Percentiles rank a stretch among this genome's conserved stretches.
phyloP scores from a whole-genome alignment of 2,888 invertebrate genomes.

The Hyppa rectilinea region DNA sequence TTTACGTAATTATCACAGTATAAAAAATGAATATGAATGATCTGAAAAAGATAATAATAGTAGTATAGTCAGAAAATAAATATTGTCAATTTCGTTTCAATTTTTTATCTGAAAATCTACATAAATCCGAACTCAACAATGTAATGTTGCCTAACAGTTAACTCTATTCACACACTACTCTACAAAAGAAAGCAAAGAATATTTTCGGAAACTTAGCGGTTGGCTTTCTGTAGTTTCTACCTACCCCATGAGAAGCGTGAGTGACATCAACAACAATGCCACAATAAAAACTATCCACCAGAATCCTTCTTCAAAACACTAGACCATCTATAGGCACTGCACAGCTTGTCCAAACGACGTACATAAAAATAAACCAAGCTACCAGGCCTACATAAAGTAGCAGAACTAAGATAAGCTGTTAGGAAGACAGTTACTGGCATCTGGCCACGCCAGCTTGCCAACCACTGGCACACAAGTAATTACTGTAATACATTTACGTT shows the following conservation, averaged over 20 bases:
- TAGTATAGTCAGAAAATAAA: too few relatives aligned
- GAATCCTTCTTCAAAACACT: slow-evolving; percentile 26
- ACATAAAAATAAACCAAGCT: slow-evolving; percentile 48
- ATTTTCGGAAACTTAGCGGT: not conserved
- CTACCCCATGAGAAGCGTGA: too few relatives aligned
- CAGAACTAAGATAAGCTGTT: slow-evolving; percentile 69
- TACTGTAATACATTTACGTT: slow-evolving; percentile 61
- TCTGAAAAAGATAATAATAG: not conserved
- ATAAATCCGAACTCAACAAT: not conserved
- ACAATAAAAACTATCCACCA: slow-evolving; percentile 14
- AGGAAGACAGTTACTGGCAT: slow-evolving; percentile 69
- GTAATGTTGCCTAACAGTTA: not conserved
- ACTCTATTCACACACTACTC: not conserved
- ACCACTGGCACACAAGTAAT: slow-evolving; percentile 59
- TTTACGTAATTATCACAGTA: too few relatives aligned
- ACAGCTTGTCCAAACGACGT: slow-evolving; percentile 45
- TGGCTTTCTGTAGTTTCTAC: not conserved
- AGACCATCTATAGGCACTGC: slow-evolving; percentile 5
- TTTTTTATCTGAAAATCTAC: not conserved
- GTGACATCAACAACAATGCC: too few relatives aligned
- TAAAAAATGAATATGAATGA: too few relatives aligned
- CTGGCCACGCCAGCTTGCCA: slow-evolving; percentile 65
- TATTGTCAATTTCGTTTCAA: not conserved
- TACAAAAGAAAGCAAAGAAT: not conserved
- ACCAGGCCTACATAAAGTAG: slow-evolving; percentile 52